These are phyloP conservation scores for Dendrocincla tyrannina DNA, from an alignment of 2,797 vertebrate species.

Conservation along the genomic window DNA sequence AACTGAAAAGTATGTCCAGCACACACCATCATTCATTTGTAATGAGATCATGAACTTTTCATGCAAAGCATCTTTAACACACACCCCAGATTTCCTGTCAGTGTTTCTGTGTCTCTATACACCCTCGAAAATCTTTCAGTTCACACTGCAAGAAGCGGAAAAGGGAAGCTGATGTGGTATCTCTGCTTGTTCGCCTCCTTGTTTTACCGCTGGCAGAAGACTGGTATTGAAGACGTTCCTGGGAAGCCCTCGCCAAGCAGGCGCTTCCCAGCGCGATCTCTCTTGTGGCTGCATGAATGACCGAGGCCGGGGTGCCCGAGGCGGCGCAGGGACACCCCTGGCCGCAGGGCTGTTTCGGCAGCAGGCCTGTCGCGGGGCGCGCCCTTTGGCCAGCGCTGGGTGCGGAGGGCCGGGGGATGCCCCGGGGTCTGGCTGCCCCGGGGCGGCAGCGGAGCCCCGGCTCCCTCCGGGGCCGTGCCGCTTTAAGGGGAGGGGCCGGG, in stretches of 20 bases:
- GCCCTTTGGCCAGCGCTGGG: background rate
- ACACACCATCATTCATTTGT: background rate
- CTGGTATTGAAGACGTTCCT: background rate
- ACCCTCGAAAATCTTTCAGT: background rate
- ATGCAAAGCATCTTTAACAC: background rate
- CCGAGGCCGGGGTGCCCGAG: background rate
- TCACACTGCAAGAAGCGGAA: background rate
- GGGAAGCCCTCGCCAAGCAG: background rate
- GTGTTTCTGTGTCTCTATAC: background rate
- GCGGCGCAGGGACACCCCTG: too few species aligned
- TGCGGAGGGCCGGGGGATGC: background rate
- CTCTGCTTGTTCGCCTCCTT: background rate
- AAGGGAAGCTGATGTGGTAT: background rate
- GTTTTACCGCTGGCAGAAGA: background rate
- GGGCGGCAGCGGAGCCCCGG: fast-evolving
- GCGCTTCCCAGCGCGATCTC: fast-evolving
- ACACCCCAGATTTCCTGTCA: background rate
- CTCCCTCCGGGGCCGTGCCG: background rate
- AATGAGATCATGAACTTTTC: background rate
- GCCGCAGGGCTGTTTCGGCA: background rate
- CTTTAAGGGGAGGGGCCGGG: conserved; percentile 18
- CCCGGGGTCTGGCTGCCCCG: fast-evolving
- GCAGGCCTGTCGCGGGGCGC: fast-evolving
- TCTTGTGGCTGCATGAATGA: background rate
- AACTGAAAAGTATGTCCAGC: background rate